These are phyloP conservation scores for Cactoblastis cactorum DNA, from an alignment of 2,888 invertebrate species.

Conservation along the genomic window DNA sequence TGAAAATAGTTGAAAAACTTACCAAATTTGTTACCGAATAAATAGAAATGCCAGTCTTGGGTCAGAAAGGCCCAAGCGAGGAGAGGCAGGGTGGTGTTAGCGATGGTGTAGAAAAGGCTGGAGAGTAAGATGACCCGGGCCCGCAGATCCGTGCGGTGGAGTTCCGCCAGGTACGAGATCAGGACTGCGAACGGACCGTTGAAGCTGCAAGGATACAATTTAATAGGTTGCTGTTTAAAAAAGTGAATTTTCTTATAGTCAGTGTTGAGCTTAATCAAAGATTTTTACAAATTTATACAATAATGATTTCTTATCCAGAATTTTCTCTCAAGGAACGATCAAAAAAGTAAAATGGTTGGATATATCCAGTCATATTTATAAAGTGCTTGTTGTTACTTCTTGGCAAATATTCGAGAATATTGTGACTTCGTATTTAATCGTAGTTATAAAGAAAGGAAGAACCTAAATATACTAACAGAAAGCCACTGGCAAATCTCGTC, in stretches of 20 bases:
- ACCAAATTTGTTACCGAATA: slow-evolving; percentile 57
- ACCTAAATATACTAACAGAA: slow-evolving; percentile 85
- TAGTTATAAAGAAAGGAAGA: too few species aligned
- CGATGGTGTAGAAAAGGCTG: slow-evolving; percentile 83
- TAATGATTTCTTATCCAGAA: too few species aligned
- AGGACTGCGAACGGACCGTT: slow-evolving; percentile 87
- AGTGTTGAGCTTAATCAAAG: too few species aligned
- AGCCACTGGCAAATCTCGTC: slow-evolving; percentile 86
- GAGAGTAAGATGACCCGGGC: slow-evolving; percentile 82
- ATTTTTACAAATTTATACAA: too few species aligned
- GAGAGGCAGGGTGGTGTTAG: slow-evolving; percentile 81
- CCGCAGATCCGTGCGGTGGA: slow-evolving; percentile 83
- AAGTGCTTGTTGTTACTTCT: too few species aligned
- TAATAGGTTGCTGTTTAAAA: too few species aligned
- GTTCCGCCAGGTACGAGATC: slow-evolving; percentile 85
- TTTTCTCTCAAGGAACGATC: too few species aligned
- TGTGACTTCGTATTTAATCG: too few species aligned
- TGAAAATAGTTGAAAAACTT: slow-evolving; percentile 17
- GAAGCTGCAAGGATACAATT: slow-evolving; percentile 57
- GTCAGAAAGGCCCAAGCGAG: slow-evolving; percentile 87
- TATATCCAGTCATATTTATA: too few species aligned
- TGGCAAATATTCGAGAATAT: too few species aligned
- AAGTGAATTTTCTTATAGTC: too few species aligned
- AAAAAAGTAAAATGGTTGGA: too few species aligned
- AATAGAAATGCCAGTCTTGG: slow-evolving; percentile 67